Conservation (phyloP, 2,888 invertebrate species). For the Aphrophora alni region DNA sequence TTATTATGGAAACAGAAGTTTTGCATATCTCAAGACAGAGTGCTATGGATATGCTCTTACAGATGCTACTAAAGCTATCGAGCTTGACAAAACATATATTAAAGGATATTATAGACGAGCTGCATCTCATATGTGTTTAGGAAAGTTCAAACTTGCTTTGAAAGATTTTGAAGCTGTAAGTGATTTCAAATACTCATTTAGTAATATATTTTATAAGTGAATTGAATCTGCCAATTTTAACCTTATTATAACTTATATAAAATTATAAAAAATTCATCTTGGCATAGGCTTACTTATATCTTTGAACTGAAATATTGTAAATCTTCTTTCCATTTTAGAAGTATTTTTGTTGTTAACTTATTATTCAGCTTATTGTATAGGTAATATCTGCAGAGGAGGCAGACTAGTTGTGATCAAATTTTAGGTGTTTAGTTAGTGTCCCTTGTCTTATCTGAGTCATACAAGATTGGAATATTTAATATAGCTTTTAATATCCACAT, state of each 20-base stretch:
- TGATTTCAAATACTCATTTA: conserved; percentile 47
- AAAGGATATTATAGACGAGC: conserved; percentile 98
- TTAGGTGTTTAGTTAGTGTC: too few relatives aligned
- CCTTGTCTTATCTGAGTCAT: too few relatives aligned
- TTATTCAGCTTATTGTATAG: too few relatives aligned
- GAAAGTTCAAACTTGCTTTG: conserved; percentile 95
- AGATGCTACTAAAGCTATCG: conserved; percentile 92
- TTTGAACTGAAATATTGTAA: not conserved
- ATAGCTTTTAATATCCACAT: too few relatives aligned
- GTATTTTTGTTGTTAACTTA: too few relatives aligned
- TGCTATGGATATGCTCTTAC: conserved; percentile 92
- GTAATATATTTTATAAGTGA: not conserved
- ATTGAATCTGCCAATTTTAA: not conserved
- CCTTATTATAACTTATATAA: not conserved
- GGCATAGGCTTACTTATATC: not conserved
- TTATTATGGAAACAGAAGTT: conserved; percentile 93
- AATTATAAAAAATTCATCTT: too few relatives aligned
- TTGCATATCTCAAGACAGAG: conserved; percentile 92
- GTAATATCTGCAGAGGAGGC: too few relatives aligned
- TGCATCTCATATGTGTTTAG: conserved; percentile 95
- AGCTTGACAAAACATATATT: conserved; percentile 85
- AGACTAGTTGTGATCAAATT: too few relatives aligned
- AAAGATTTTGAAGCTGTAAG: conserved; percentile 95
- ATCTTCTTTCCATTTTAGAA: not conserved
- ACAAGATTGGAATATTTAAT: too few relatives aligned